These are phyloP conservation scores for Pristionchus arcanus DNA, from an alignment of 2,888 invertebrate species.

Conservation along the genomic window DNA sequence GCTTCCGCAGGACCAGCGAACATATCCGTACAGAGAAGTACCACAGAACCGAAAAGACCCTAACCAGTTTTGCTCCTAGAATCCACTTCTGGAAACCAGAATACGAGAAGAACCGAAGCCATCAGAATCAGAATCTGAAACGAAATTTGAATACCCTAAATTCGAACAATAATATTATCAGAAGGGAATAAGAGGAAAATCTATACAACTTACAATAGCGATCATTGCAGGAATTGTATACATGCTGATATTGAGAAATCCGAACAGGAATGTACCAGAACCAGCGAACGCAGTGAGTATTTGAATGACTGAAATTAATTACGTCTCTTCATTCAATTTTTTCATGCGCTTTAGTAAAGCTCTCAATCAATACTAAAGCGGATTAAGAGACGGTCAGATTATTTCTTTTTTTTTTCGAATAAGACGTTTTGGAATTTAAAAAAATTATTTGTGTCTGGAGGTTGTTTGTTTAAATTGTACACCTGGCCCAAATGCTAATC, in stretches of 20 bases:
- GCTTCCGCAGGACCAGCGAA: no score
- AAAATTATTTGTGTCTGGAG: no score
- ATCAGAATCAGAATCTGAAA: not conserved
- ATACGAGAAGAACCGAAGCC: not conserved
- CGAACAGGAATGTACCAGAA: slow-evolving; percentile 39
- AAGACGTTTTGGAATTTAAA: no score
- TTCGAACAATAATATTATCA: no score
- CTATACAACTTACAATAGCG: not conserved
- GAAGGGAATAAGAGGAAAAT: no score
- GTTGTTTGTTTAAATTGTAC: not conserved
- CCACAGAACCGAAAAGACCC: no score
- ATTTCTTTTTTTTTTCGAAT: no score
- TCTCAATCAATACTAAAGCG: no score
- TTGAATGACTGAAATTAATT: slow-evolving; percentile 54
- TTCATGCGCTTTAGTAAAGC: not conserved
- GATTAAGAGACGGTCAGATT: no score
- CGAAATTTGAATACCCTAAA: not conserved
- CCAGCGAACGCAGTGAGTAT: slow-evolving; percentile 54
- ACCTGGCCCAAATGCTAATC: not conserved
- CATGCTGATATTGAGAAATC: slow-evolving; percentile 52
- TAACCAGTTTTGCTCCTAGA: not conserved
- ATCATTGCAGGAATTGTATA: slow-evolving; percentile 58
- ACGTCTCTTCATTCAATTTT: not conserved
- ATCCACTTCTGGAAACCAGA: not conserved
- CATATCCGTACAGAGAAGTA: no score